Evolutionary conservation across 1,140 invertebrate genomes (phyloP), one percentile per base, ranked within the genome.

Genomic region (Mylabris phalerata): DNA sequence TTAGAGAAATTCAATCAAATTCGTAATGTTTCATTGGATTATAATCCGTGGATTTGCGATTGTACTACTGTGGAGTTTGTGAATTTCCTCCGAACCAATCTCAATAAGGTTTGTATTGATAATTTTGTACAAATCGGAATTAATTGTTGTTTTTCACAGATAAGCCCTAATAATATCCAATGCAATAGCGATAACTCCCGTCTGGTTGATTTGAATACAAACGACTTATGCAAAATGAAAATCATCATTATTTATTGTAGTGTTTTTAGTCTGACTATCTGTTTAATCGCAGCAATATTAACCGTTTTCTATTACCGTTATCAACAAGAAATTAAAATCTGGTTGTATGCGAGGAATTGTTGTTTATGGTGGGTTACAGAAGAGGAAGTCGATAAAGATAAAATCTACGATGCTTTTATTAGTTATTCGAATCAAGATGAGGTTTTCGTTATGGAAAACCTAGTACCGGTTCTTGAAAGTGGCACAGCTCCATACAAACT

Each of bases 381-480:
- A 64, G 79, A 86, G 43, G 87, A 90, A 56, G 63, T 88, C 2
- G 88, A 90, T 65, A 82, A 84, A 61, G 82, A 89, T 48, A 90
- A 89, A 67, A 68, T 79, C 9, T 92, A 86, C 71, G 92, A 95
- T 68, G 91, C 89, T 0, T 95, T 94, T 71, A 80, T 95, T 42
- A 92, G 90, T 56, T 93, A 87, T 68, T 90, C 90, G 0, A 85
- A 90, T 64, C 81, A 84, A 67, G 92, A 95, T 69, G 83, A 87
- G 51, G 79, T 83, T 2, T 90, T 87, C 68, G 83, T 93, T 0
- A 73, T 82, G 0, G 76, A 84, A 4, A 76, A 84, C 46, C 68
- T 94, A n/a, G 78, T 90, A 26, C 75, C 83, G 0, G 77, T 80
- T 39, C 71, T 95, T 10, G 86, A 88, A 70, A 24, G 71, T 5